A percentile compares a stretch with the other conserved stretches of the same genome.
Conservation (phyloP, 2,888 invertebrate genomes). For the Dorcus parallelipipedus region DNA sequence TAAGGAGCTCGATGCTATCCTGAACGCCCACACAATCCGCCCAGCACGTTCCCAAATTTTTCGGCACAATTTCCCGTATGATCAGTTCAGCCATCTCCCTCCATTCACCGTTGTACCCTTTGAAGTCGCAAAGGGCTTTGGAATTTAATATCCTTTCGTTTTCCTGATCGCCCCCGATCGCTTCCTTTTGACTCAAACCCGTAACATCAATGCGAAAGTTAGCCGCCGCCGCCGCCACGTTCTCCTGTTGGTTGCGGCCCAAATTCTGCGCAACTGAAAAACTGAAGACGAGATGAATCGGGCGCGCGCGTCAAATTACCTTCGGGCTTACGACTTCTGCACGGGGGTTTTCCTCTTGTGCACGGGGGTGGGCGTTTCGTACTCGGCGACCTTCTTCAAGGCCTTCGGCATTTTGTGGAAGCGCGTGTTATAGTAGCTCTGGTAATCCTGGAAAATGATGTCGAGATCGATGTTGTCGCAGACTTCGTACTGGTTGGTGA, state of each 20-base stretch:
- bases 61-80: constrained; percentile 56
- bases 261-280: no score
- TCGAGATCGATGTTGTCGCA: constrained; percentile 92
- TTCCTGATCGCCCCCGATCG: neutral
- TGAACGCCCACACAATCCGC: constrained; percentile 75
- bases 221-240: neutral
- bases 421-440: constrained; percentile 78
- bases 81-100: constrained; percentile 64
- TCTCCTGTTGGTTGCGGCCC: neutral
- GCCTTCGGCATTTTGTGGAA: constrained; percentile 86
- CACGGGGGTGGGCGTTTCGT: constrained; percentile 10
- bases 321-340: no score
- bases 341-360: constrained; percentile 7
- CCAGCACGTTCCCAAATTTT: constrained; percentile 60
- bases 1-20: constrained; percentile 70
- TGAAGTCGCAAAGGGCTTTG: constrained; percentile 35
- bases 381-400: constrained; percentile 53
- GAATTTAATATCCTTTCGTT: constrained; percentile 1
- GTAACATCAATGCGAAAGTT: constrained; percentile 15
- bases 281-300: no score
- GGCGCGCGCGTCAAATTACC: no score
- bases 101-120: constrained; percentile 55
- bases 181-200: constrained; percentile 1
- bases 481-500: constrained; percentile 66
- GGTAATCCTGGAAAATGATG: constrained; percentile 84